Evolutionary conservation across 2,797 vertebrate genomes (phyloP), one percentile per base, ranked within the genome.

Genomic region (Schizothorax lantsangensis): DNA sequence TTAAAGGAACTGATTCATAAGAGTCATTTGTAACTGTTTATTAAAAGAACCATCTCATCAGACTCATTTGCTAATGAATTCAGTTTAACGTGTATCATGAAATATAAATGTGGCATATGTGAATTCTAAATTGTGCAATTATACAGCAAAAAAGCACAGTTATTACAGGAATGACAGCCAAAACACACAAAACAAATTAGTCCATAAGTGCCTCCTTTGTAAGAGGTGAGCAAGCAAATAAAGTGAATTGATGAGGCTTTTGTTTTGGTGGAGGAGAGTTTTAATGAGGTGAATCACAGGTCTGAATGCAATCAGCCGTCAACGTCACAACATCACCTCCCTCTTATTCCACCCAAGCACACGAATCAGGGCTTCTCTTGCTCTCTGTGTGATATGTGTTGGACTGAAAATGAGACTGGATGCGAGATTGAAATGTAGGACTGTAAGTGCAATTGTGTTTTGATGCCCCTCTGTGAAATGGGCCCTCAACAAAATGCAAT

Each of bases 241-340:
- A 89, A 88, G 89, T 87, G 87, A 92, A 93, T 92, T 91, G 90
- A 93, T 91, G 88, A 83, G 84, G 87, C 89, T 92, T 93, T 92
- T 91, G 92, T 92, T 93, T 92, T 91, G 88, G 82, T 92, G 90
- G 90, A 87, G 81, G 88, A 85, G 87, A 88, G 91, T 88, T 90
- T 92, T 92, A 95, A 94, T 91, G 90, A 95, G 91, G 90, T 91
- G 86, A 90, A 85, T 19, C 59, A 72, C 89, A 86, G 86, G 89
- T 88, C 88, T 90, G 69, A 92, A 90, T 89, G 89, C 78, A 73
- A 21, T 26, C 78, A 21, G 85, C 89, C 86, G 1, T 81, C 30
- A 71, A 73, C 75, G 83, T 74, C 79, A 59, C 79, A 72, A 73
- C 83, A 73, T 11, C 77, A 26, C 40, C 57, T 62, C 36, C 45